Evolutionary conservation across 2,888 invertebrate species (phyloP).

Genomic region (Cosmopolites sordidus): DNA sequence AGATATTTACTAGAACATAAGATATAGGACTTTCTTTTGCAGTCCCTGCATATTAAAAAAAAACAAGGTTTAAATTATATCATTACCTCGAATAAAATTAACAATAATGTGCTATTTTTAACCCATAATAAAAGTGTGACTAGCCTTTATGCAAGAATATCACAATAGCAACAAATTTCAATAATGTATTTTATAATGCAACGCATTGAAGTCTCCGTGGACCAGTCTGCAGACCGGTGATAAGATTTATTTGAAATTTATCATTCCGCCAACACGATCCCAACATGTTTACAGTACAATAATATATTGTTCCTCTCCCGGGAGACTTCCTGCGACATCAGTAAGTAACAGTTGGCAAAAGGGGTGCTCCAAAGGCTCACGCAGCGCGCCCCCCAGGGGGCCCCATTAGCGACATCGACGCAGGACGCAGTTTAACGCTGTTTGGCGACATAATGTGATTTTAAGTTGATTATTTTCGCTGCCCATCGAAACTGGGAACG

Average conservation of each 20-base stretch:
- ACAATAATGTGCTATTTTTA: no score
- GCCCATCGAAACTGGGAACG: constrained; percentile 15
- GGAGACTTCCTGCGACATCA: constrained; percentile 24
- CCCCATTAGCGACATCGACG: constrained; percentile 41
- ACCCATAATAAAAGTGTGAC: no score
- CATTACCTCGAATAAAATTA: no score
- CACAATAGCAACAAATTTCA: no score
- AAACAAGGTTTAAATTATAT: no score
- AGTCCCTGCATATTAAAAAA: no score
- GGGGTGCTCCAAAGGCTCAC: constrained; percentile 34
- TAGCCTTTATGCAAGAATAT: no score
- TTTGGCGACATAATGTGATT: constrained; percentile 31
- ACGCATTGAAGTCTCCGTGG: no score
- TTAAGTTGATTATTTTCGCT: constrained; percentile 25
- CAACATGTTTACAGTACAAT: constrained; percentile 13
- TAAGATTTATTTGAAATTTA: constrained; percentile 8
- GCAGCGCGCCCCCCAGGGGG: constrained; percentile 35
- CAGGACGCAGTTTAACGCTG: constrained; percentile 35
- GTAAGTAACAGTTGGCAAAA: constrained; percentile 41
- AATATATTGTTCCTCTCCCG: constrained; percentile 22
- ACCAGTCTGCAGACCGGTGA: not conserved
- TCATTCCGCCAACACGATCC: constrained; percentile 1
- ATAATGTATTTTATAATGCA: no score
- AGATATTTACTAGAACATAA: no score
- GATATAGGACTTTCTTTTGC: no score